Base-by-base conservation (phyloP, 2,797 vertebrate species). In the Ispidina picta region DNA sequence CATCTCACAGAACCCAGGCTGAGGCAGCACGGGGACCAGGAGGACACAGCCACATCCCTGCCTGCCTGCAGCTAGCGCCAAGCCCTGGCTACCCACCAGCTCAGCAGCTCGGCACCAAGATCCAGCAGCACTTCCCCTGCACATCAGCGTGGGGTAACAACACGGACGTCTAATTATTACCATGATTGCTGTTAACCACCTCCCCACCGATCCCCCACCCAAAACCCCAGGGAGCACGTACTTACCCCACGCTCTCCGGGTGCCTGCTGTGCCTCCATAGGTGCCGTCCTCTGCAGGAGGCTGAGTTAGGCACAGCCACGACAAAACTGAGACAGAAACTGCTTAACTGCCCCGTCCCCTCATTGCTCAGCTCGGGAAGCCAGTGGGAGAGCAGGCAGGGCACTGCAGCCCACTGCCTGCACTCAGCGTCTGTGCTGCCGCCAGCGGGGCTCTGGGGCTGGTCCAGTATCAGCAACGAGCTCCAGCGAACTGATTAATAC, bases 1-100 rank as follows among this genome's bases (percentile, higher is more conserved):
- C 0, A 0, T 49, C 73, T 16, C 1, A 0, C 58, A 21, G 54
- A 66, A 9, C 54, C 48, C 12, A 0, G 3, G 26, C 69, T 80
- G 37, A 9, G n/a, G 5, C 6, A 1, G 17, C 6, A 0, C 15
- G 1, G 39, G 39, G 5, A 71, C 11, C 8, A 22, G 41, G n/a
- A 54, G 41, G 49, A 59, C 1, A 0, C 12, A 20, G 44, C 26
- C 49, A 28, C 26, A 51, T 29, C 26, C 26, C 49, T 51, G 26
- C 26, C 49, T 51, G 51, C 54, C 58, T 19, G n/a, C 1, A 1
- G 64, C 1, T 2, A 31, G 19, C 44, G 41, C 60, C 5, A 0
- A 77, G 48, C 48, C 69, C 65, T 35, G 3, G 0, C 52, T 48
- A 48, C 31, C 52, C 74, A 2, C 2, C 0, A 51, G 28, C 48